These are phyloP conservation scores for Noctua pronuba DNA, from an alignment of 2,888 invertebrate species.

Conservation along the genomic window DNA sequence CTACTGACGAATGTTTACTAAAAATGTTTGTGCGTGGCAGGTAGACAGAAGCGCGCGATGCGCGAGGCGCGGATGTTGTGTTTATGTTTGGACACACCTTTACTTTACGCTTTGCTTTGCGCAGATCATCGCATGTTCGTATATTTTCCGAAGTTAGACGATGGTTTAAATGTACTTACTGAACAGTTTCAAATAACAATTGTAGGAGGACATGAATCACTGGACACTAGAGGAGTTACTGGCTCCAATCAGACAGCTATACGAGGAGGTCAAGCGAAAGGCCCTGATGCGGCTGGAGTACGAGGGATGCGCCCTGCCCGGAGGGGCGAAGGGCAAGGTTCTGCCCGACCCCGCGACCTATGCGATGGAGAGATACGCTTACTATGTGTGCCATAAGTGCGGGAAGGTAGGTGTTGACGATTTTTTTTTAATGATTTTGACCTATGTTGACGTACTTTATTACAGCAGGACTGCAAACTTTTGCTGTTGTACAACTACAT, in stretches of 20 bases:
- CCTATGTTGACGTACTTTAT: neutral
- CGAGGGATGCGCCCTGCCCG: constrained; percentile 96
- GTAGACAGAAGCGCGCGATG: too few relatives aligned
- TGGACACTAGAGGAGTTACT: constrained; percentile 94
- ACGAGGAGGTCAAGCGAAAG: constrained; percentile 97
- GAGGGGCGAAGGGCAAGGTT: constrained; percentile 92
- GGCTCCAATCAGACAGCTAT: constrained; percentile 94
- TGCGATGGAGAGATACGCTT: constrained; percentile 99
- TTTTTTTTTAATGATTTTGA: neutral
- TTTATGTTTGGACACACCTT: too few relatives aligned
- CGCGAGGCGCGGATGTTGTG: too few relatives aligned
- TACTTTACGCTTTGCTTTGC: too few relatives aligned
- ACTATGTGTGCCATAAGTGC: constrained; percentile 99
- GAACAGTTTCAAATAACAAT: constrained; percentile 1
- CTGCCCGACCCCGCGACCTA: constrained; percentile 95
- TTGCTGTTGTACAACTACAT: neutral
- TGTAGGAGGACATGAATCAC: constrained; percentile 95
- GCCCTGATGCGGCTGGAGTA: constrained; percentile 99
- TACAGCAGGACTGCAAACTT: neutral
- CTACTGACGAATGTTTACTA: too few relatives aligned
- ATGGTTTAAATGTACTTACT: neutral
- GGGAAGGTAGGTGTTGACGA: constrained; percentile 91
- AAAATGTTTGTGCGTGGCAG: too few relatives aligned
- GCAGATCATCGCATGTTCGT: neutral
- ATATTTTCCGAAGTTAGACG: neutral